phyloP scores from a whole-genome alignment of 35 echinoderm and acorn worm genomes.

The Lytechinus variegatus region DNA sequence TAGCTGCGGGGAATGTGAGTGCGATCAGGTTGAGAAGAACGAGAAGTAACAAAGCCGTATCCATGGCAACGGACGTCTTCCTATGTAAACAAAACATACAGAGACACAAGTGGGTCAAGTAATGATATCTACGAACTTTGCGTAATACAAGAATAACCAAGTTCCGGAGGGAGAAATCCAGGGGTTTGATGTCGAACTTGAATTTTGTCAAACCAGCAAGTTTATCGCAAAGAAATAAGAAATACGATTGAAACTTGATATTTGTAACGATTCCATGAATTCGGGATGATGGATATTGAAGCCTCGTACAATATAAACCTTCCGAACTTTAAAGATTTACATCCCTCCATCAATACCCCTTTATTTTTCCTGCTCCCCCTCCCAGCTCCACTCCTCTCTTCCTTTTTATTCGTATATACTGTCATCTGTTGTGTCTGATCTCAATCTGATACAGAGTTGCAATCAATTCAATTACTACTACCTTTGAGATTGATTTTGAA shows the following conservation, averaged over 20 bases:
- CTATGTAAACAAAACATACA: not conserved
- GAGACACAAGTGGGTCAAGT: not conserved
- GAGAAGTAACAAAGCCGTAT: constrained; percentile 37
- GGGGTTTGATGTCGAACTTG: not conserved
- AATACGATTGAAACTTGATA: not conserved
- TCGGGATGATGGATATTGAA: not conserved
- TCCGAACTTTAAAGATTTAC: too few species aligned
- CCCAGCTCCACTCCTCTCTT: not conserved
- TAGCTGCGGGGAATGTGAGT: constrained; percentile 46
- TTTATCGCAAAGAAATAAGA: not conserved
- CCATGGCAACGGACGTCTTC: constrained; percentile 44
- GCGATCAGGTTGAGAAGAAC: constrained; percentile 32
- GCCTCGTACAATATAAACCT: not conserved
- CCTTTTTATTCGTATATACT: not conserved
- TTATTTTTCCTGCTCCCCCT: not conserved
- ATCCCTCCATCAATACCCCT: not conserved
- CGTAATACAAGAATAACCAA: not conserved
- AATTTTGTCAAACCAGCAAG: not conserved
- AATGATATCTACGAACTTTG: not conserved
- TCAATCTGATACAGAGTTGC: too few species aligned
- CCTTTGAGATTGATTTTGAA: too few species aligned
- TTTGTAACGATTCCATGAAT: not conserved
- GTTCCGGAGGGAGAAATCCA: not conserved
- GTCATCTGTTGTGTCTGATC: too few species aligned
- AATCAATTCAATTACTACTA: too few species aligned